Evolutionary conservation across 2,888 invertebrate species (phyloP).

Genomic region (Drosophila robusta): DNA sequence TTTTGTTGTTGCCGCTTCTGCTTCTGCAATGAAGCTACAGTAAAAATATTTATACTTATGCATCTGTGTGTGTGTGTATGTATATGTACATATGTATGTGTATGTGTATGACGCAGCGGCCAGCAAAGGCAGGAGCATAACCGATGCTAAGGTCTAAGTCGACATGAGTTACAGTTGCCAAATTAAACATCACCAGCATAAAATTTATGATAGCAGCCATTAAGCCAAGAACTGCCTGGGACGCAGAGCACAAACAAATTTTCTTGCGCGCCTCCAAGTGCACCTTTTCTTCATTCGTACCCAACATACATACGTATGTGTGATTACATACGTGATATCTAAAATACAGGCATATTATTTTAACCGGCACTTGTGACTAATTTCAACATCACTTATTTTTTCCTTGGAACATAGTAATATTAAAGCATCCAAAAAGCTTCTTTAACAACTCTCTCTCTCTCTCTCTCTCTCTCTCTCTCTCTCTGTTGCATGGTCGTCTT

Average conservation of each 20-base stretch:
- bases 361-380: constrained; percentile 1
- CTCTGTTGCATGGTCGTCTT: background rate
- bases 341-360: constrained; percentile 4
- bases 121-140: constrained; percentile 4
- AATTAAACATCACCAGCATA: constrained; percentile 81
- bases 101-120: constrained; percentile 44
- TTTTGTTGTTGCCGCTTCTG: constrained; percentile 19
- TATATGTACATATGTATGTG: constrained; percentile 22
- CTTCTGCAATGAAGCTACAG: constrained; percentile 32
- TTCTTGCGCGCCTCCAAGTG: constrained; percentile 22
- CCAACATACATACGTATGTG: background rate
- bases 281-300: background rate
- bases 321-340: constrained; percentile 2
- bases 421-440: background rate
- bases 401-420: background rate
- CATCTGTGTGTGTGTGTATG: constrained; percentile 17
- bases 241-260: constrained; percentile 45
- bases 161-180: constrained; percentile 76
- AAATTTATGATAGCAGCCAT: constrained; percentile 80
- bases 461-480: background rate
- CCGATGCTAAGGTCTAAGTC: constrained; percentile 65
- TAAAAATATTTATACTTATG: constrained; percentile 55
- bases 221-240: constrained; percentile 52
- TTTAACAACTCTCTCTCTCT: background rate
- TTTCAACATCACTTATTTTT: background rate